Base-by-base conservation (phyloP, 2,797 vertebrate species). In the Takifugu ocellatus region DNA sequence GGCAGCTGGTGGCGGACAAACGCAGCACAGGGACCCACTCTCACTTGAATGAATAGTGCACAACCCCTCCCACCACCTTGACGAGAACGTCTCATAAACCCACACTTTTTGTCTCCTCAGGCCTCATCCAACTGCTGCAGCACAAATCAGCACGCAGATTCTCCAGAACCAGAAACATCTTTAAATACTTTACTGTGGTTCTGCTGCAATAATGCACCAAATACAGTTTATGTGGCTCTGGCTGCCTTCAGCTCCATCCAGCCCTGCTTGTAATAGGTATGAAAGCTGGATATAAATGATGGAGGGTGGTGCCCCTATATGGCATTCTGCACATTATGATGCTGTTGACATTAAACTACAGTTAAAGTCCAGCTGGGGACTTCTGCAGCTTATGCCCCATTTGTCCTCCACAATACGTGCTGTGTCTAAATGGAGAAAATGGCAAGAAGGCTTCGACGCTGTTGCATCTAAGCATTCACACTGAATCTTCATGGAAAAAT, bases 91-190 rank as follows among this genome's bases (percentile, higher is more conserved):
- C 68, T 71, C 72, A 80, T 85, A 87, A 88, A 88, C 79, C 63
- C 63, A 67, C 33, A 77, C 74, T 74, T 77, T 81, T 78, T 78
- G 74, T 62, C 68, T 77, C 58, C 47, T 54, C 59, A 53, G 71
- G 74, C 70, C 70, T 72, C 43, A n/a, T 75, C 70, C 67, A 72
- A 81, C 58, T 64, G 53, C 78, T 70, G 78, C 56, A 72, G 76
- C 73, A 78, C 72, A 81, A 87, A 86, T 79, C 25, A 80, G 71
- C 77, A 78, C 61, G 27, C 59, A 68, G 62, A 78, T 29, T 50
- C 80, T 81, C 66, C 74, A 77, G 84, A 88, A 87, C 72, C 57
- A 74, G 66, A 78, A 78, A 84, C 82, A 84, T 86, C 81, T 89
- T 86, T 79, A 83, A 89, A 78, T 76, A 81, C 80, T 87, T 85